phyloP scores from a whole-genome alignment of 2,797 vertebrate genomes.

The Notolepis coatsorum region DNA sequence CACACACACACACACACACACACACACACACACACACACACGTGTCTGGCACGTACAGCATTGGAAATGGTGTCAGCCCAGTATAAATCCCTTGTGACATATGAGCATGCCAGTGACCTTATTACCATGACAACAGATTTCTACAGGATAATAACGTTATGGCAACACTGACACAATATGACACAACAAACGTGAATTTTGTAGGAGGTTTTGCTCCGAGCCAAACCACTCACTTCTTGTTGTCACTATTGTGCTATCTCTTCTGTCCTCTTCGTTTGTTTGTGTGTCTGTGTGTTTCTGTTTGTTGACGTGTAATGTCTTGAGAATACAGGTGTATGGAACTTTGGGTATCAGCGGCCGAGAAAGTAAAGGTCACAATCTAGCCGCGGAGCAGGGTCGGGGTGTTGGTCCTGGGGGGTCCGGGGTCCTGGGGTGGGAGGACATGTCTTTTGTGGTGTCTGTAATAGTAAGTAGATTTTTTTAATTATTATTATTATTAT shows the following conservation, averaged over 20 bases:
- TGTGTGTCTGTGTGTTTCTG: not conserved
- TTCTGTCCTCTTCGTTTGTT: not conserved
- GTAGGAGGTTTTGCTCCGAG: constrained; percentile 44
- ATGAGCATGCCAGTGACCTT: constrained; percentile 76
- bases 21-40: constrained; percentile 41
- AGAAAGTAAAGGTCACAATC: too few relatives aligned
- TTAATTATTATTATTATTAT: too few relatives aligned
- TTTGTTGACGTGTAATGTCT: constrained; percentile 37
- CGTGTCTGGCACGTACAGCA: constrained; percentile 55
- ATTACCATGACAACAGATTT: constrained; percentile 81
- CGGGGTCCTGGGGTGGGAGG: too few relatives aligned
- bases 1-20: constrained; percentile 23
- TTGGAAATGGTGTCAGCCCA: constrained; percentile 74
- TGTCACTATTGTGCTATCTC: constrained; percentile 21
- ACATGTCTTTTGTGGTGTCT: too few relatives aligned
- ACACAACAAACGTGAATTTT: constrained; percentile 63
- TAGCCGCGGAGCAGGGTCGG: too few relatives aligned
- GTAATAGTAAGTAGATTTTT: too few relatives aligned
- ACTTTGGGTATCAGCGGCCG: too few relatives aligned
- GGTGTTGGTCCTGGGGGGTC: too few relatives aligned
- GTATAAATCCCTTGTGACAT: constrained; percentile 81
- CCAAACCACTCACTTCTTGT: constrained; percentile 25
- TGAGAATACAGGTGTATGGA: constrained; percentile 39
- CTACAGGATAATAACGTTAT: constrained; percentile 58
- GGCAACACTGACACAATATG: constrained; percentile 73